phyloP scores from a whole-genome alignment of 2,888 invertebrate species.

The Callimorpha dominula region DNA sequence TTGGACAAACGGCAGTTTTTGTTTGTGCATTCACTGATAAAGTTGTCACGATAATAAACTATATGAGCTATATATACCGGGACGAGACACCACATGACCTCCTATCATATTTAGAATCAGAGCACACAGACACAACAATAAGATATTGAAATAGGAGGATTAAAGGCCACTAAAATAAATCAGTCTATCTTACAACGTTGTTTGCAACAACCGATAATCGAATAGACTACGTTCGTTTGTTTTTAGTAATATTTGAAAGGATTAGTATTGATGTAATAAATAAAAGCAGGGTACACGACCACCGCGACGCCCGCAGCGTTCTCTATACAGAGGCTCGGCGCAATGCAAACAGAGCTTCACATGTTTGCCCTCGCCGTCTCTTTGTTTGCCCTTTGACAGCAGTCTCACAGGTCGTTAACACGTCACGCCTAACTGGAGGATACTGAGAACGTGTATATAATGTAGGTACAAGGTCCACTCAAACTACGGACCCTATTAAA shows the following conservation, averaged over 20 bases:
- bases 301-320: constrained; percentile 61
- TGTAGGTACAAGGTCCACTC: constrained; percentile 58
- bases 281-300: constrained; percentile 57
- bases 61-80: too few relatives aligned
- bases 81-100: neutral
- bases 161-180: constrained; percentile 9
- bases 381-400: constrained; percentile 85
- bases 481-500: constrained; percentile 68
- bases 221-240: constrained; percentile 2
- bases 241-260: constrained; percentile 20
- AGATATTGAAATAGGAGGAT: constrained; percentile 5
- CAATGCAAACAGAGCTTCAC: constrained; percentile 65
- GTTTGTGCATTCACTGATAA: too few relatives aligned
- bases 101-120: neutral
- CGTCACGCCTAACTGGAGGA: constrained; percentile 77
- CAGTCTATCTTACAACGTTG: constrained; percentile 1
- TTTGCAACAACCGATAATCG: constrained; percentile 19
- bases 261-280: constrained; percentile 28
- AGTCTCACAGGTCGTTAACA: constrained; percentile 85
- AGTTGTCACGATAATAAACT: too few relatives aligned
- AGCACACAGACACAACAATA: neutral
- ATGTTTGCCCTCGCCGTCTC: constrained; percentile 69
- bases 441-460: constrained; percentile 51
- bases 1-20: too few relatives aligned
- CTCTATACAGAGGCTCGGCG: constrained; percentile 72